Evolutionary conservation across 2,113 vertebrate species (phyloP).

Genomic region (Scartelaos histophorus): DNA sequence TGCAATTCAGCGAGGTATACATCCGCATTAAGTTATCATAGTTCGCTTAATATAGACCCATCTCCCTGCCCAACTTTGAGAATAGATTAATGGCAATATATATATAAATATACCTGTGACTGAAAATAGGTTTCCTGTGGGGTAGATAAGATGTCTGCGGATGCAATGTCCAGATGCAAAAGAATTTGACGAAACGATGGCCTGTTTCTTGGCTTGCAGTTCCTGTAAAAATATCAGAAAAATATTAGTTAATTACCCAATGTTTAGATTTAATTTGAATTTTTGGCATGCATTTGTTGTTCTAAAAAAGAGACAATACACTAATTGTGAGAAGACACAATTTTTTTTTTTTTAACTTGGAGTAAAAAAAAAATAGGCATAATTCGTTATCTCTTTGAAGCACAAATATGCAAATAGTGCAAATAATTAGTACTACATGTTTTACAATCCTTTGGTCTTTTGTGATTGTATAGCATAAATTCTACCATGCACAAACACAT

Average conservation of each 20-base stretch:
- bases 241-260: background rate
- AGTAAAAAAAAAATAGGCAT: too few species aligned
- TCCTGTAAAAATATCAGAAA: conserved; percentile 76
- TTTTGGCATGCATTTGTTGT: background rate
- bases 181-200: conserved; percentile 97
- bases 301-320: too few species aligned
- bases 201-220: conserved; percentile 92
- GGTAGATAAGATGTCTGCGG: conserved; percentile 92
- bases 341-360: too few species aligned
- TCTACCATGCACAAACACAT: background rate
- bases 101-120: conserved; percentile 79
- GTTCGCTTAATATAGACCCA: too few species aligned
- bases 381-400: too few species aligned
- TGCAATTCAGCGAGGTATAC: too few species aligned
- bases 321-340: too few species aligned
- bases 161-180: conserved; percentile 94
- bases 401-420: too few species aligned
- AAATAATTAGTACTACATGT: too few species aligned
- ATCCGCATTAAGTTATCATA: too few species aligned
- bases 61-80: too few species aligned
- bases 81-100: too few species aligned
- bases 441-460: background rate
- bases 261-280: background rate
- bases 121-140: conserved; percentile 97
- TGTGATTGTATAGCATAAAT: background rate